Evolutionary conservation across 2,888 invertebrate genomes (phyloP).

Genomic region (Nemotelus pantherinus): DNA sequence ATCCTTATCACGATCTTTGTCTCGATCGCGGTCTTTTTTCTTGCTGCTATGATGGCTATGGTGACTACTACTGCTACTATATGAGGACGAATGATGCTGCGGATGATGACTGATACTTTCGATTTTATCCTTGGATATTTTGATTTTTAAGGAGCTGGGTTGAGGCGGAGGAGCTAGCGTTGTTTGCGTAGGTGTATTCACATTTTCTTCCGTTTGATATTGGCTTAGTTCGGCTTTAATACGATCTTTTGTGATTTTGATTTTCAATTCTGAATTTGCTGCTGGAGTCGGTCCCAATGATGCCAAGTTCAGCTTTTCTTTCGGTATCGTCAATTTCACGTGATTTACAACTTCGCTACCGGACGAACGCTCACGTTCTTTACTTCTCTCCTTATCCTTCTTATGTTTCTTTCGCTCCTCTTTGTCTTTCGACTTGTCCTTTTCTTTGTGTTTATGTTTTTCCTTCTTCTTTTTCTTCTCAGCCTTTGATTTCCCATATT

Average conservation of each 20-base stretch:
- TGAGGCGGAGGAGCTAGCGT: conserved; percentile 54
- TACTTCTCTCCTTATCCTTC: conserved; percentile 70
- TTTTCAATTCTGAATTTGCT: conserved; percentile 71
- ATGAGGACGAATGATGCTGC: conserved; percentile 45
- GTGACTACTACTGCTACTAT: conserved; percentile 44
- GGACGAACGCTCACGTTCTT: conserved; percentile 56
- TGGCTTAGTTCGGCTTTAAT: conserved; percentile 67
- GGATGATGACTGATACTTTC: conserved; percentile 64
- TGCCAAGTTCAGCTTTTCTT: conserved; percentile 67
- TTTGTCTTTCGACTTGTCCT: conserved; percentile 78
- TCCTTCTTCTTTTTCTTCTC: conserved; percentile 77
- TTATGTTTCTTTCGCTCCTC: conserved; percentile 79
- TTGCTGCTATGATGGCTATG: conserved; percentile 60
- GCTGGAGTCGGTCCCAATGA: conserved; percentile 54
- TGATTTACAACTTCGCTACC: conserved; percentile 51
- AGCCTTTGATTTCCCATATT: conserved; percentile 51
- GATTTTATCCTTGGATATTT: conserved; percentile 80
- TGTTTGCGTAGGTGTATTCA: conserved; percentile 15
- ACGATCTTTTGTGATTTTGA: conserved; percentile 83
- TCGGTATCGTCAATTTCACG: conserved; percentile 70
- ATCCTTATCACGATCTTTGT: conserved; percentile 57
- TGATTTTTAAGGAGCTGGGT: conserved; percentile 74
- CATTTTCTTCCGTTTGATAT: conserved; percentile 45
- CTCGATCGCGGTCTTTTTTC: conserved; percentile 61
- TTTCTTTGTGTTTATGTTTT: conserved; percentile 83